Base-by-base conservation (phyloP, 1,140 invertebrate species). In the Panagrolaimus sp. region DNA sequence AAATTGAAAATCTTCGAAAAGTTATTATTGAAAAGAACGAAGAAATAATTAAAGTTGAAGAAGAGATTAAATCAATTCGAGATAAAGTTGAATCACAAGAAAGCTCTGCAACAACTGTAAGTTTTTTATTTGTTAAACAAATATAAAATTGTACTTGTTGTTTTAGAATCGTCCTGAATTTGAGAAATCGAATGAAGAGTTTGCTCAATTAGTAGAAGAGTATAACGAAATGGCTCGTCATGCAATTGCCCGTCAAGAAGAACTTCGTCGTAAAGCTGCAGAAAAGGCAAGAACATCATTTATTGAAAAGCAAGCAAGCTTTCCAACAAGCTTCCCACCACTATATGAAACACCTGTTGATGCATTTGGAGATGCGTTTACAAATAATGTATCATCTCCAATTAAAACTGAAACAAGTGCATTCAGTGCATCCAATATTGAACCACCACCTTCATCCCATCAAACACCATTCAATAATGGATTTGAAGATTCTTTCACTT, bases 31-130 rank as follows among this genome's bases (percentile, higher is more conserved):
- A 74, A 32, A 17, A 46, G 32, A 66, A 67, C n/a, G 62, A 74
- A 10, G 32, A 70, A 67, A 78, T 71, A n/a, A 24, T 21, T 6
- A 32, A n/a, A 14, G 58, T 46, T 7, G 65, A 78, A 24, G 45
- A 71, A 12, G 76, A 78, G 26, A 65, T 67, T 12, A 15, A 45
- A 63, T 62, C 65, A 14, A 17, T 67, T 6, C 72, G 32, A 46
- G 21, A 43, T 9, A 38, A 73, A 9, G 63, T 72, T n/a, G 63
- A 32, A 12, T 76, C 72, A 24, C 76, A 76, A 43, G 73, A 78
- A 48, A 76, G 76, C 47, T 45, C 76, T n/a, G 69, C 79, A 5
- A 47, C 38, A n/a, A 73, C 76, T 58, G 74, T 74, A 70, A 28
- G 64, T 46, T 44, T 55, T 10, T 73, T 17, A 21, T 28, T 46